These are phyloP conservation scores for Orchesellides sinensis DNA, from an alignment of 2,888 invertebrate genomes.

Conservation along the genomic window DNA sequence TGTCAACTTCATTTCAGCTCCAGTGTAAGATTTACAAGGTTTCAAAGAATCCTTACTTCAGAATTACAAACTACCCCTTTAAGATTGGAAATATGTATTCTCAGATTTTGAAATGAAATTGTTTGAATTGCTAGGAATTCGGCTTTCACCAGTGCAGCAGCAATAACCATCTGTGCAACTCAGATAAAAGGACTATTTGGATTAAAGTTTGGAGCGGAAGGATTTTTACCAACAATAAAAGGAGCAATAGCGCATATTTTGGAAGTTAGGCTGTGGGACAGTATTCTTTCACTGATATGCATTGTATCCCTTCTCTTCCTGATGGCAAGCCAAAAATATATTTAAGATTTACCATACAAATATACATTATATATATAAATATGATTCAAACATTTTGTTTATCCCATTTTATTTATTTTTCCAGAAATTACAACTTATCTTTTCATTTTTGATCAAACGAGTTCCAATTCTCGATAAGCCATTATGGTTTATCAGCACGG, in stretches of 20 bases:
- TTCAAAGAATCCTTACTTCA: no score
- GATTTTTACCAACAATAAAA: constrained; percentile 71
- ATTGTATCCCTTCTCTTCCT: constrained; percentile 68
- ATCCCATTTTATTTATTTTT: background rate
- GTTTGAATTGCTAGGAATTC: no score
- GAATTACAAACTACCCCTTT: no score
- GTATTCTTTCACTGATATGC: constrained; percentile 70
- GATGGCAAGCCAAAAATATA: constrained; percentile 64
- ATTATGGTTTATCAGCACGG: constrained; percentile 86
- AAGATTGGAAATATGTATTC: no score
- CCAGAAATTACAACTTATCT: constrained; percentile 73
- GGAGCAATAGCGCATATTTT: constrained; percentile 65
- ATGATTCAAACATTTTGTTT: background rate
- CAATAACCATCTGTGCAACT: constrained; percentile 70
- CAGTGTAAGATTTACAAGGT: no score
- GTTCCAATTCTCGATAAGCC: constrained; percentile 78
- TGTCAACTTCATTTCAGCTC: constrained; percentile 73
- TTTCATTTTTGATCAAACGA: constrained; percentile 54
- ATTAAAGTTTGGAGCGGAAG: constrained; percentile 73
- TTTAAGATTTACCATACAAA: no score
- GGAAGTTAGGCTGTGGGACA: constrained; percentile 69
- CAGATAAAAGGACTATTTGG: constrained; percentile 73
- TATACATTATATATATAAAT: no score
- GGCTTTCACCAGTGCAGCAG: constrained; percentile 71
- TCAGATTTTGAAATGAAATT: no score